Base-by-base conservation (phyloP, 2,888 invertebrate species). In the Elysia crispata region DNA sequence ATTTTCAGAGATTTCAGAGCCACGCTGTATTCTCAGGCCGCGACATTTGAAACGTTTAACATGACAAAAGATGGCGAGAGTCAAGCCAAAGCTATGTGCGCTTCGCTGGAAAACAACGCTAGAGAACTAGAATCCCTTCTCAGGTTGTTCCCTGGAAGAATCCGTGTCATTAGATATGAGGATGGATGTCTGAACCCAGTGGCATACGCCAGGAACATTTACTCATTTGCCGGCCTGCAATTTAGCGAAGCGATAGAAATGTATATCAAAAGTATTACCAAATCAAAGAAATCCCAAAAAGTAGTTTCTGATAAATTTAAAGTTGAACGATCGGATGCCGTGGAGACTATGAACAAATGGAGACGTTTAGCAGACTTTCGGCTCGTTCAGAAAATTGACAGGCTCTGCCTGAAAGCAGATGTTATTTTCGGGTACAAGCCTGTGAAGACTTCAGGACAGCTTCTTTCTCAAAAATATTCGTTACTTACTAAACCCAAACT, bases 341-440 rank as follows among this genome's bases (percentile, higher is more conserved):
- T 66, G 25, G 28, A n/a, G 15, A 66, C 66, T 5, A 66, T 66
- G 66, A 66, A 66, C 66, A 66, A 28, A 25, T 66, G 66, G 66
- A 66, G 66, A 28, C 11, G 30, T 28, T 25, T 30, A 1, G 66
- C 28, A 28, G 28, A 28, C 28, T 28, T 66, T 28, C 5, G 28
- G 23, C n/a, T 66, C 8, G 66, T 28, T 25, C n/a, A 66, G 28
- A 30, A n/a, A 30, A 28, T 66, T 28, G 66, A 66, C 28, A 66
- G 30, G 28, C 1, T 18, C 25, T 66, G 66, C 28, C 11, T 18
- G 18, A 15, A 66, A 25, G 18, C 30, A 18, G 23, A 25, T 28
- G 66, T 11, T 25, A 28, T 18, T 28, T 66, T 66, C 30, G 66
- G 66, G 28, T 66, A 66, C 28, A 66, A 66, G 30, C 11, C 66